Evolutionary conservation across 1,140 invertebrate genomes (phyloP).

Genomic region (Sinella curviseta): DNA sequence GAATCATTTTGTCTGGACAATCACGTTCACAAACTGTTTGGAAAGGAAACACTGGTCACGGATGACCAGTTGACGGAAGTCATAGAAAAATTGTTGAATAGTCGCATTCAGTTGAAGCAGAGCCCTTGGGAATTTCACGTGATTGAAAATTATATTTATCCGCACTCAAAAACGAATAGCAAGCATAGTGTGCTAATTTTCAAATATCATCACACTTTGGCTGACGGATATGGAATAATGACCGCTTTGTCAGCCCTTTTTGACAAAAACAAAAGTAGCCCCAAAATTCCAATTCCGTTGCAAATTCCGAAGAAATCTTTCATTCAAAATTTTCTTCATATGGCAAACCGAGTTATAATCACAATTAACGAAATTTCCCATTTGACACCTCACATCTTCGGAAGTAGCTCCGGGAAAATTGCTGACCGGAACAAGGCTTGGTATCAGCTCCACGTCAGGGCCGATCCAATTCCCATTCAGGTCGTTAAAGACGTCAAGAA

Average conservation of each 20-base stretch:
- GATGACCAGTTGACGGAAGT: neutral
- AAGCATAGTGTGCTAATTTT: neutral
- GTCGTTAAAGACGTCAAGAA: neutral
- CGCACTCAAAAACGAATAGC: neutral
- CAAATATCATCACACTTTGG: neutral
- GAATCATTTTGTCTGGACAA: neutral
- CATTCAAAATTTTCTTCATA: neutral
- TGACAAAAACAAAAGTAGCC: neutral
- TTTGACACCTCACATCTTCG: neutral
- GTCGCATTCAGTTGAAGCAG: neutral
- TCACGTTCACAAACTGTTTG: neutral
- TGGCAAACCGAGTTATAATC: neutral
- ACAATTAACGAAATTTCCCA: neutral
- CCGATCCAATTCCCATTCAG: neutral
- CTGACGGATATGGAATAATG: neutral
- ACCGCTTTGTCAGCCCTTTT: neutral
- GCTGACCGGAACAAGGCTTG: neutral
- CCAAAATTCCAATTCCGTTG: neutral
- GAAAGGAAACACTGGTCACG: neutral
- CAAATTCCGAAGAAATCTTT: neutral
- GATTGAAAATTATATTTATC: neutral
- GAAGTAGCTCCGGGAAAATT: neutral
- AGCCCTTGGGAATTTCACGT: constrained; percentile 5
- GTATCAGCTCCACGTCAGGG: neutral
- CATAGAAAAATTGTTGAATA: neutral